Conservation (phyloP, 2,797 vertebrate genomes). For the Meriones psammophilus region DNA sequence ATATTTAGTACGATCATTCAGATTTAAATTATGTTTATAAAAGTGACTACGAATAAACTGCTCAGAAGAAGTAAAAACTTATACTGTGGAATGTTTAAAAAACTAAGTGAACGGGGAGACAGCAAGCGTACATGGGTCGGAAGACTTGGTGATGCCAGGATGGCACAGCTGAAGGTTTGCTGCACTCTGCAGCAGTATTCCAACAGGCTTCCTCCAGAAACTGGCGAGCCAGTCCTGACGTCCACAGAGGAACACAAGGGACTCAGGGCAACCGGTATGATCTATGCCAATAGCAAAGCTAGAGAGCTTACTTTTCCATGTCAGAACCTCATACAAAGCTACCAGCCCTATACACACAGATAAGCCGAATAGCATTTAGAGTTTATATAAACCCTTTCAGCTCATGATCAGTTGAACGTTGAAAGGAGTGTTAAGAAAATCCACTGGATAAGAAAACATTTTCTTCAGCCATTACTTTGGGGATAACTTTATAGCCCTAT, state of each 20-base stretch:
- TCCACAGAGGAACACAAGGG: not conserved
- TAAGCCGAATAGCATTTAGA: not conserved
- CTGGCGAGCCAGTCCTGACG: not conserved
- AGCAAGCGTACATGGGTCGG: not conserved
- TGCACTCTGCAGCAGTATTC: not conserved
- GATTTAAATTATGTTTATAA: not conserved
- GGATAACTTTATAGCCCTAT: conserved; percentile 2
- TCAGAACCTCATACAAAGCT: not conserved
- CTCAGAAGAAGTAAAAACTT: not conserved
- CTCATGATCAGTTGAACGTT: not conserved
- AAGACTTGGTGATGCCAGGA: not conserved
- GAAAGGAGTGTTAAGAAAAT: not conserved
- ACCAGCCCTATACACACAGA: not conserved
- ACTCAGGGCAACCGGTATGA: not conserved
- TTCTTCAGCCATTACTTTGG: not conserved
- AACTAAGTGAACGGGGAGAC: not conserved
- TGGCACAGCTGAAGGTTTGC: not conserved
- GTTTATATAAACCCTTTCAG: not conserved
- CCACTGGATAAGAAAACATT: not conserved
- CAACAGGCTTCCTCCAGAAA: not conserved
- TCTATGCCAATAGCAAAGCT: not conserved
- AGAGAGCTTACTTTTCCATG: not conserved
- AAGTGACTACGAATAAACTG: not conserved
- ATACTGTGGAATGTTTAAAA: not conserved
- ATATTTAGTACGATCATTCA: not conserved